Percentiles rank a stretch among this genome's conserved stretches.
These are phyloP conservation scores for Gastracanthus pulcherrimus DNA, from an alignment of 2,888 invertebrate genomes.

Conservation along the genomic window DNA sequence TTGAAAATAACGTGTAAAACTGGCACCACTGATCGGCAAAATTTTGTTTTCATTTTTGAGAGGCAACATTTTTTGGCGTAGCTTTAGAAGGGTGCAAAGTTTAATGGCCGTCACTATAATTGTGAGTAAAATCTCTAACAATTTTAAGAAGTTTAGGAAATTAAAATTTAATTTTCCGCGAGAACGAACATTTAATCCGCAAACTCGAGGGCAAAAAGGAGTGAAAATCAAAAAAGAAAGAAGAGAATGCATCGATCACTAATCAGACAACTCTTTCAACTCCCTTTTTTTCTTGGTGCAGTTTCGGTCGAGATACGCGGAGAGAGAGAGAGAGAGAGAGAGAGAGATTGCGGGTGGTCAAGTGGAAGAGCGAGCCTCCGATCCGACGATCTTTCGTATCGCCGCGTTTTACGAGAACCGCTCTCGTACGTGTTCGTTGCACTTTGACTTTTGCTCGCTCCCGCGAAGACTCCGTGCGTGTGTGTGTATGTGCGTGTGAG, in stretches of 20 bases:
- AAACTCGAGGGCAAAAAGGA: neutral
- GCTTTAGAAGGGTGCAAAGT: no score
- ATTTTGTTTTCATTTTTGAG: no score
- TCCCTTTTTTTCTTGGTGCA: neutral
- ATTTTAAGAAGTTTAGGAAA: neutral
- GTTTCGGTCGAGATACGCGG: neutral
- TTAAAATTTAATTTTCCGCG: slow-evolving; percentile 1
- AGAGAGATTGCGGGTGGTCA: no score
- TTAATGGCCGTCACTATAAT: no score
- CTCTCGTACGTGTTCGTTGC: neutral
- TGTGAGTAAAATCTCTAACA: neutral
- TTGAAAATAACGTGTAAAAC: no score
- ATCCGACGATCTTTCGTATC: slow-evolving; percentile 7
- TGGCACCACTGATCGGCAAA: no score
- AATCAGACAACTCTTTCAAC: neutral
- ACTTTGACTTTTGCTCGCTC: no score
- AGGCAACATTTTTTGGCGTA: no score
- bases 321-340: no score
- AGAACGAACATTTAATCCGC: neutral
- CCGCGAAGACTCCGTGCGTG: no score
- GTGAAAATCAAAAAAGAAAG: neutral
- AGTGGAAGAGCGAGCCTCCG: neutral
- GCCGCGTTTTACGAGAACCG: slow-evolving; percentile 6
- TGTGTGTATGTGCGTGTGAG: no score
- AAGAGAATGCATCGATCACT: neutral